Evolutionary conservation across 2,113 vertebrate genomes (phyloP).

Genomic region (Cheilinus undulatus): DNA sequence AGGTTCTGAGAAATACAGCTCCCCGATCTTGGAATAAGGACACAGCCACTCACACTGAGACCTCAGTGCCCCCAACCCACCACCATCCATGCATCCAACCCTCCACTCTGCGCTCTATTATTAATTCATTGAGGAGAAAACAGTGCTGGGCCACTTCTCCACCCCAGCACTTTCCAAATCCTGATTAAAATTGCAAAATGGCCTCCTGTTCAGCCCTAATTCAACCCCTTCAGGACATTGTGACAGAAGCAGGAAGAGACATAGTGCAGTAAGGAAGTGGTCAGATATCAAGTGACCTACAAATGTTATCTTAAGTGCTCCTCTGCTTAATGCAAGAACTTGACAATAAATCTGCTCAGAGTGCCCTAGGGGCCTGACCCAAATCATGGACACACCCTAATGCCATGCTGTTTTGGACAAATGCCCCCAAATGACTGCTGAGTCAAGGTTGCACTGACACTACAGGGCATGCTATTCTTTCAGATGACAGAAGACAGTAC

Average conservation of each 20-base stretch:
- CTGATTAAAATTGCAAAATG: slow-evolving; percentile 82
- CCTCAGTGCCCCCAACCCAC: slow-evolving; percentile 34
- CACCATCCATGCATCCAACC: slow-evolving; percentile 55
- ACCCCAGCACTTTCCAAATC: slow-evolving; percentile 69
- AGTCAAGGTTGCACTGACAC: slow-evolving; percentile 19
- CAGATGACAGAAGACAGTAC: slow-evolving; percentile 12
- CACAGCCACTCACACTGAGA: slow-evolving; percentile 44
- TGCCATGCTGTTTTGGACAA: slow-evolving; percentile 9
- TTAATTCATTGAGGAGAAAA: slow-evolving; percentile 72
- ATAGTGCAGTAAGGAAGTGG: slow-evolving; percentile 39
- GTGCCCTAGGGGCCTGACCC: background rate
- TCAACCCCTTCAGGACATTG: slow-evolving; percentile 64
- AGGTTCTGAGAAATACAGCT: slow-evolving; percentile 19
- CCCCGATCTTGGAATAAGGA: slow-evolving; percentile 43
- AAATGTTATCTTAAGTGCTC: slow-evolving; percentile 34
- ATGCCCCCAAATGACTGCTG: background rate
- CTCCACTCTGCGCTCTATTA: slow-evolving; percentile 55
- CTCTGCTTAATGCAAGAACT: background rate
- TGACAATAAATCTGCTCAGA: background rate
- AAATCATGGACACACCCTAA: slow-evolving; percentile 2
- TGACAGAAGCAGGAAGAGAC: slow-evolving; percentile 62
- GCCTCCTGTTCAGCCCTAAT: slow-evolving; percentile 79
- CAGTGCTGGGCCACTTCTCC: slow-evolving; percentile 62
- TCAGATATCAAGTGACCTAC: slow-evolving; percentile 55
- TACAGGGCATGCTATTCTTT: slow-evolving; percentile 10